A percentile compares a stretch with the other conserved stretches of the same genome.
These are phyloP conservation scores for Enteromius anoplus DNA, from an alignment of 2,797 vertebrate genomes.

Conservation along the genomic window DNA sequence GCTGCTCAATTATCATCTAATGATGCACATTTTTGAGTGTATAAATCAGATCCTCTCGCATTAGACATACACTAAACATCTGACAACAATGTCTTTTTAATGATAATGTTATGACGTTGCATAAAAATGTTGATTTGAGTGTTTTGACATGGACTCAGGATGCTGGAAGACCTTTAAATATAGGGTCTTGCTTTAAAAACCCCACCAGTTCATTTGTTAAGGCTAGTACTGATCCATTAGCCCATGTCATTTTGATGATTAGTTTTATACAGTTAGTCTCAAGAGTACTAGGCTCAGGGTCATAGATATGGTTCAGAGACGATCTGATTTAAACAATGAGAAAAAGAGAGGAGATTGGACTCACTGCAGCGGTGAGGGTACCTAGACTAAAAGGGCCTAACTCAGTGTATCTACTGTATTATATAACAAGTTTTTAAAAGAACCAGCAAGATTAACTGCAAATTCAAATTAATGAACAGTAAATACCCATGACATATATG, in stretches of 20 bases:
- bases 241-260: conserved; percentile 53
- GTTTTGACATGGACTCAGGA: not conserved
- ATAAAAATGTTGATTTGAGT: not conserved
- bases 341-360: conserved; percentile 3
- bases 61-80: not conserved
- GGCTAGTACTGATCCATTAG: conserved; percentile 41
- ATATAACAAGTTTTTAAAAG: conserved; percentile 8
- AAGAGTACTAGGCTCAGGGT: conserved; percentile 29
- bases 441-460: not conserved
- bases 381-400: conserved; percentile 10
- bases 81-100: not conserved
- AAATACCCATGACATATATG: not conserved
- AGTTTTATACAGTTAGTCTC: conserved; percentile 30
- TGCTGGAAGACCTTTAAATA: not conserved
- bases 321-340: conserved; percentile 34
- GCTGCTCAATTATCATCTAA: conserved; percentile 24
- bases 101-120: not conserved
- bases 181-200: not conserved
- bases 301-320: conserved; percentile 28
- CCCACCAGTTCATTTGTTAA: not conserved
- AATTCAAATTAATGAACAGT: conserved; percentile 21
- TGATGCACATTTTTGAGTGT: not conserved
- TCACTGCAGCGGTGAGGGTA: conserved; percentile 17
- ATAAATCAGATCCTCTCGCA: not conserved
- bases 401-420: not conserved